Evolutionary conservation across 2,113 vertebrate species (phyloP).

Genomic region (Ceuthmochares aereus): DNA sequence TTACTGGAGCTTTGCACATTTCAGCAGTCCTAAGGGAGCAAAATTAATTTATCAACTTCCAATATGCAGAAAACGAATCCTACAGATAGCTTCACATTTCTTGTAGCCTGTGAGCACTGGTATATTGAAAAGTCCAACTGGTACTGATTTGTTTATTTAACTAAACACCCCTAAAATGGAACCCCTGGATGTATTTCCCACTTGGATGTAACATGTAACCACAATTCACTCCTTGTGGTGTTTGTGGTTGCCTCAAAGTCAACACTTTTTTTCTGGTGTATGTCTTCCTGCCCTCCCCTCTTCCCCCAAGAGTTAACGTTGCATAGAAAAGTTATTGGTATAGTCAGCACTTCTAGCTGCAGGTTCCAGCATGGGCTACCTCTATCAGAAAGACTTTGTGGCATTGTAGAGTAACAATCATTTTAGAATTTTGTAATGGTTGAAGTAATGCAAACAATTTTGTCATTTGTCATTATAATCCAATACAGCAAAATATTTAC

Average conservation of each 20-base stretch:
- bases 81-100: neutral
- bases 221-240: neutral
- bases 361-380: neutral
- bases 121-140: neutral
- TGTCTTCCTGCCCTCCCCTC: too few relatives aligned
- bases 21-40: neutral
- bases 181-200: neutral
- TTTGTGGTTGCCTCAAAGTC: neutral
- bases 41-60: neutral
- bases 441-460: conserved; percentile 67
- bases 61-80: neutral
- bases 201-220: neutral
- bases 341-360: neutral
- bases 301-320: neutral
- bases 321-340: neutral
- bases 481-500: conserved; percentile 69
- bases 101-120: neutral
- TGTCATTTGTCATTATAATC: conserved; percentile 75
- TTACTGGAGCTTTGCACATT: neutral
- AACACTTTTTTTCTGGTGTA: neutral
- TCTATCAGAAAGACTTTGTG: neutral
- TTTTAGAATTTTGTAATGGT: conserved; percentile 57
- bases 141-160: neutral
- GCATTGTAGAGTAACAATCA: neutral
- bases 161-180: neutral